These are phyloP conservation scores for Heloderma charlesbogerti DNA, from an alignment of 2,113 vertebrate genomes.

Conservation along the genomic window DNA sequence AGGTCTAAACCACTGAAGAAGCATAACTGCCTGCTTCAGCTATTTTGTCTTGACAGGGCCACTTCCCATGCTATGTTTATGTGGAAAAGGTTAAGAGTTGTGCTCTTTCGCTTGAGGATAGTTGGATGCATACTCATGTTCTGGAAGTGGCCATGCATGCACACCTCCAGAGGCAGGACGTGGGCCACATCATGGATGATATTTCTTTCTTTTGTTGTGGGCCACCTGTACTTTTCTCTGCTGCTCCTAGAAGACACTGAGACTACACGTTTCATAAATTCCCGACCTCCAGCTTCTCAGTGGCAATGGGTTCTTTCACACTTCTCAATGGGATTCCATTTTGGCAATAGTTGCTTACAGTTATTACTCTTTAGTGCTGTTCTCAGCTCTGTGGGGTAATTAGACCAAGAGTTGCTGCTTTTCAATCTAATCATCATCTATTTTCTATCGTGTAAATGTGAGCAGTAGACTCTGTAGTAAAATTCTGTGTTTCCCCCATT, in stretches of 20 bases:
- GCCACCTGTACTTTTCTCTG: too few species aligned
- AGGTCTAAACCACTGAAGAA: neutral
- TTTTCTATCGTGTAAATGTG: neutral
- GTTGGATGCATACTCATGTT: neutral
- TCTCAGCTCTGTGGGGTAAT: neutral
- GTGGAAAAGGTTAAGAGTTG: neutral
- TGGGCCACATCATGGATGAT: neutral
- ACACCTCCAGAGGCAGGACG: neutral
- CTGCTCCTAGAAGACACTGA: neutral
- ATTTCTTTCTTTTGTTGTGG: neutral
- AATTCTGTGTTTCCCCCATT: neutral
- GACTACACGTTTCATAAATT: neutral
- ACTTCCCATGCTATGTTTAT: neutral
- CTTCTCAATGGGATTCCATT: neutral
- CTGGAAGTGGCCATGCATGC: neutral
- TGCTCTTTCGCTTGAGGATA: neutral
- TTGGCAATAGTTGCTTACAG: neutral
- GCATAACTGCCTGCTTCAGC: too few species aligned
- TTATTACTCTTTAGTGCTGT: neutral
- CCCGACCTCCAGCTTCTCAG: neutral
- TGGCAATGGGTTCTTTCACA: neutral
- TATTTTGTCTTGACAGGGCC: neutral
- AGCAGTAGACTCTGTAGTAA: neutral
- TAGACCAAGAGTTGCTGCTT: neutral
- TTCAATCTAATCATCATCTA: neutral